These are phyloP conservation scores for Nematolebias whitei DNA, from an alignment of 2,113 vertebrate species.

Conservation along the genomic window DNA sequence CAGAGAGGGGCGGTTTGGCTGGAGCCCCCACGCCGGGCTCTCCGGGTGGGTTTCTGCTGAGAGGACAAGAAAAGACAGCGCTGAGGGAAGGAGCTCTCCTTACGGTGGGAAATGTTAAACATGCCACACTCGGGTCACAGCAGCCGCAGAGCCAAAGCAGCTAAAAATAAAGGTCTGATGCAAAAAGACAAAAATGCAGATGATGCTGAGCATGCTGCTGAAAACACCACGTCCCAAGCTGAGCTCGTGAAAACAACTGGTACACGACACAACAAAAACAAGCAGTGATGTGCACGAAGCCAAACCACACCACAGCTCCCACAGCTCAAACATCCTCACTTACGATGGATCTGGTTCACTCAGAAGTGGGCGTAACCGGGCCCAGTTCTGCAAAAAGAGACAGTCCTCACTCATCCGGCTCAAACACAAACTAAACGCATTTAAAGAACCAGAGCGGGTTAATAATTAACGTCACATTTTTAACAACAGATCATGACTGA, in stretches of 20 bases:
- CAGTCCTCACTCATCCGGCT: constrained; percentile 51
- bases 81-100: not conserved
- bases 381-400: constrained; percentile 86
- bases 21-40: constrained; percentile 54
- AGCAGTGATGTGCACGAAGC: constrained; percentile 11
- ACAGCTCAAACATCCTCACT: constrained; percentile 77
- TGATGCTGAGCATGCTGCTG: constrained; percentile 6
- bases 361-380: constrained; percentile 90
- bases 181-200: not conserved
- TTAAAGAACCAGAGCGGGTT: too few species aligned
- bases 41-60: constrained; percentile 8
- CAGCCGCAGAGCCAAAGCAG: not conserved
- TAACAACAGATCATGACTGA: too few species aligned
- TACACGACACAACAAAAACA: not conserved
- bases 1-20: constrained; percentile 33
- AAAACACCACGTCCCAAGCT: constrained; percentile 13
- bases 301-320: not conserved
- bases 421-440: not conserved
- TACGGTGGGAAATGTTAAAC: too few species aligned
- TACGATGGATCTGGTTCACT: constrained; percentile 82
- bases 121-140: too few species aligned
- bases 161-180: not conserved
- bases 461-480: too few species aligned
- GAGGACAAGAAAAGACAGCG: rapidly evolving
- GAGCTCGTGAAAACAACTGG: too few species aligned